phyloP scores from a whole-genome alignment of 2,888 invertebrate genomes.

The Meteorus colon region DNA sequence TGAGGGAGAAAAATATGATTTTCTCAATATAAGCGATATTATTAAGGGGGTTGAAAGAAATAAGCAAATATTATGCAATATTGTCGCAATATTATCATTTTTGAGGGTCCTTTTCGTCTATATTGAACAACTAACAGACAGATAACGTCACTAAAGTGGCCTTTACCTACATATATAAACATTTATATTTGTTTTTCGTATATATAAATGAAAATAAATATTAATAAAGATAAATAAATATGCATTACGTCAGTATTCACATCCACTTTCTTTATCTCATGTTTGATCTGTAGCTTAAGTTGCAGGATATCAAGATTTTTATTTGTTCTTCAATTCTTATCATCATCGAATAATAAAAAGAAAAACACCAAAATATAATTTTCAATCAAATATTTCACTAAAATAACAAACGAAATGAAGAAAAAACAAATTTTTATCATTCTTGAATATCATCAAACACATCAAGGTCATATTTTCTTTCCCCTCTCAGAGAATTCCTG shows the following conservation, averaged over 20 bases:
- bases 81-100: constrained; percentile 64
- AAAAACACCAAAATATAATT: too few species aligned
- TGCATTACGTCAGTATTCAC: too few species aligned
- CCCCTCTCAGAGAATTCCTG: background rate
- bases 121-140: constrained; percentile 54
- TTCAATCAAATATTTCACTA: too few species aligned
- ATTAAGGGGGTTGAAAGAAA: constrained; percentile 46
- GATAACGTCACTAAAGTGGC: constrained; percentile 57
- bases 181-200: too few species aligned
- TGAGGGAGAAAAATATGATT: too few species aligned
- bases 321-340: background rate
- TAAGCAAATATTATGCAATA: constrained; percentile 60
- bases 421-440: background rate
- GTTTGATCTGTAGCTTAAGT: constrained; percentile 62
- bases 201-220: too few species aligned
- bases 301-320: background rate
- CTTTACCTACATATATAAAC: too few species aligned
- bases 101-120: constrained; percentile 17
- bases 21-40: too few species aligned
- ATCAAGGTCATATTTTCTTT: background rate
- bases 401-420: too few species aligned
- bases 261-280: constrained; percentile 60
- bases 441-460: too few species aligned
- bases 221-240: too few species aligned
- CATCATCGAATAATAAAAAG: background rate